Percentiles rank a stretch among this genome's conserved stretches.
Conservation (phyloP, 2,797 vertebrate species). For the Psittacula derbiana region DNA sequence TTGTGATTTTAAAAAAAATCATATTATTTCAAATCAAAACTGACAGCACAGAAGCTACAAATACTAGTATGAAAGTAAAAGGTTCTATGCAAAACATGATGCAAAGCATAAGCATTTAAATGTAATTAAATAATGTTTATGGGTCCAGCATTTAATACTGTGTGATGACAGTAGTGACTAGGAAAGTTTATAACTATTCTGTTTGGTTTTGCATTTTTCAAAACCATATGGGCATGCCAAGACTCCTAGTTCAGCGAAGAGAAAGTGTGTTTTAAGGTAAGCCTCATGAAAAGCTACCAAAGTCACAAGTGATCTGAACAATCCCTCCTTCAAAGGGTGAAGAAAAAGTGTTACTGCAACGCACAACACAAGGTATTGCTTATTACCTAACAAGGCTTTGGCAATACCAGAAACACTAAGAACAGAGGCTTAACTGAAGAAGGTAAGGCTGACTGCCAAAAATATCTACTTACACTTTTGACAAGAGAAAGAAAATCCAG, state of each 20-base stretch:
- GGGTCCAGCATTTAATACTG: neutral
- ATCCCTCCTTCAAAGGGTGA: neutral
- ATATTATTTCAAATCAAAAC: neutral
- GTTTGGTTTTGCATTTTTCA: neutral
- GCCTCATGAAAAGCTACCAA: neutral
- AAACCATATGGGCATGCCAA: neutral
- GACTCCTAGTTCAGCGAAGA: neutral
- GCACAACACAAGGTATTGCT: neutral
- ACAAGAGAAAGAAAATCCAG: neutral
- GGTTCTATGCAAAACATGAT: neutral
- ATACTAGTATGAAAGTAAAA: neutral
- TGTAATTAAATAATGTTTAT: neutral
- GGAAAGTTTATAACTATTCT: accelerated
- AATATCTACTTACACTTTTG: neutral
- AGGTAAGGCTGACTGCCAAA: neutral
- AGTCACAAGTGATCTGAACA: neutral
- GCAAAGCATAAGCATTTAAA: neutral
- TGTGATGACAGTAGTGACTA: neutral
- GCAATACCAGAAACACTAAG: neutral
- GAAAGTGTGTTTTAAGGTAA: neutral
- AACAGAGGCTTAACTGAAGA: neutral
- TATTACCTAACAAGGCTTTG: neutral
- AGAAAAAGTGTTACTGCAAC: neutral
- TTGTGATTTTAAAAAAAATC: neutral
- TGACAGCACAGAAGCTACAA: neutral